A percentile compares a stretch with the other conserved stretches of the same genome.
These are phyloP conservation scores for Bovichtus variegatus DNA, from an alignment of 2,797 vertebrate genomes.

Conservation along the genomic window DNA sequence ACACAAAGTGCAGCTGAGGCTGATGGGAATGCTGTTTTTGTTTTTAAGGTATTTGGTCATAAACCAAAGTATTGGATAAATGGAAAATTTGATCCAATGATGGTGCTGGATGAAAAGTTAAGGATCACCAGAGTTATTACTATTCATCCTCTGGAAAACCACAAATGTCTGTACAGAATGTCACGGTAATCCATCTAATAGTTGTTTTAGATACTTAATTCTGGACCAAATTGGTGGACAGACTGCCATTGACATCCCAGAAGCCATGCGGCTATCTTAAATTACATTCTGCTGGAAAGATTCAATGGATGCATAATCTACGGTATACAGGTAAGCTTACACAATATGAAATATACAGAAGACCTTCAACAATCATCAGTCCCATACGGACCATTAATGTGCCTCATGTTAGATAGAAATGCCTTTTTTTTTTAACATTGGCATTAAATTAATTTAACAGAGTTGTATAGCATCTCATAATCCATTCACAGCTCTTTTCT, in stretches of 20 bases:
- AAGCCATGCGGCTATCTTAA: background rate
- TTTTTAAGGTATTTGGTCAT: background rate
- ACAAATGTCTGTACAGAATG: background rate
- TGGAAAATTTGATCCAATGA: background rate
- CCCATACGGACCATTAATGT: slow-evolving; percentile 2
- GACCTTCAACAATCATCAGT: background rate
- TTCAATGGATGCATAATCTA: background rate
- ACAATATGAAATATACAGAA: background rate
- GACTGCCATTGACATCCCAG: background rate
- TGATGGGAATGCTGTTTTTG: background rate
- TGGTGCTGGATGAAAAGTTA: background rate
- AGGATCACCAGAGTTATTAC: background rate
- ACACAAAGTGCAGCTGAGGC: too few relatives aligned
- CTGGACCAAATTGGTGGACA: background rate
- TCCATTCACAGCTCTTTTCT: slow-evolving; percentile 24
- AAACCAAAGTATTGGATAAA: background rate
- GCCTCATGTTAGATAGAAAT: slow-evolving; percentile 9
- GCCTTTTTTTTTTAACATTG: background rate
- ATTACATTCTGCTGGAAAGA: background rate
- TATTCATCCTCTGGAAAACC: background rate
- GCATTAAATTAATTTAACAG: slow-evolving; percentile 15
- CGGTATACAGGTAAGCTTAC: background rate
- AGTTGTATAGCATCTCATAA: slow-evolving; percentile 6
- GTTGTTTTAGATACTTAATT: background rate
- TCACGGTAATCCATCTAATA: background rate